Evolutionary conservation across 2,113 vertebrate genomes (phyloP).

Genomic region (Labrus mixtus): DNA sequence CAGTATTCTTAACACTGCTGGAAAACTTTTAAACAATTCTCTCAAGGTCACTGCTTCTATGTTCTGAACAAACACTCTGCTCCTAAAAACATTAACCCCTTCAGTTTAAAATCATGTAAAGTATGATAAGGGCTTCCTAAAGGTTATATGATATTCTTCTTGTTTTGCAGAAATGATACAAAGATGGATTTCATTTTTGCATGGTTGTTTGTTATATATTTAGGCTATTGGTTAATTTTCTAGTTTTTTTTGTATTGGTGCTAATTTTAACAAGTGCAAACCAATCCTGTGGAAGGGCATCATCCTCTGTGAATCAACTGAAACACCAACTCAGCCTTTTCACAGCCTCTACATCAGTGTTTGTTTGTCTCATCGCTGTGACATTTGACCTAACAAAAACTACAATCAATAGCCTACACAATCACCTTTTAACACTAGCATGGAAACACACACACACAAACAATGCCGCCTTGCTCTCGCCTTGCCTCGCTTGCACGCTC

Average conservation of each 20-base stretch:
- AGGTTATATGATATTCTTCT: too few relatives aligned
- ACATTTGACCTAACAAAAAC: conserved; percentile 56
- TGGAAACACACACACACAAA: conserved; percentile 24
- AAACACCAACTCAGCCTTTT: conserved; percentile 64
- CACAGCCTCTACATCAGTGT: conserved; percentile 4
- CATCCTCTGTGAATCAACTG: conserved; percentile 14
- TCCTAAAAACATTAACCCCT: neutral
- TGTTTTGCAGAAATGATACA: neutral
- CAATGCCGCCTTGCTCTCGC: conserved; percentile 32
- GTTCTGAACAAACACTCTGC: neutral
- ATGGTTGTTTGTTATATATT: too few relatives aligned
- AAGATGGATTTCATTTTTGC: too few relatives aligned
- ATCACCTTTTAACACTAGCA: conserved; percentile 41
- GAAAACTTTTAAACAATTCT: neutral
- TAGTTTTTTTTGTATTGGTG: neutral
- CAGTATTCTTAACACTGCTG: too few relatives aligned
- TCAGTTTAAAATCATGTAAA: too few relatives aligned
- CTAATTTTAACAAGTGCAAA: neutral
- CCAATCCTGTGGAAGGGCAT: neutral
- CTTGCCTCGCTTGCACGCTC: conserved; percentile 16
- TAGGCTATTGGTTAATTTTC: too few relatives aligned
- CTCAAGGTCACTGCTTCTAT: neutral
- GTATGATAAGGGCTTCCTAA: too few relatives aligned
- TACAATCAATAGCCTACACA: conserved; percentile 40
- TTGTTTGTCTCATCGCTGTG: conserved; percentile 53